Conservation (phyloP, 2,113 vertebrate genomes). For the Azemiops feae region DNA sequence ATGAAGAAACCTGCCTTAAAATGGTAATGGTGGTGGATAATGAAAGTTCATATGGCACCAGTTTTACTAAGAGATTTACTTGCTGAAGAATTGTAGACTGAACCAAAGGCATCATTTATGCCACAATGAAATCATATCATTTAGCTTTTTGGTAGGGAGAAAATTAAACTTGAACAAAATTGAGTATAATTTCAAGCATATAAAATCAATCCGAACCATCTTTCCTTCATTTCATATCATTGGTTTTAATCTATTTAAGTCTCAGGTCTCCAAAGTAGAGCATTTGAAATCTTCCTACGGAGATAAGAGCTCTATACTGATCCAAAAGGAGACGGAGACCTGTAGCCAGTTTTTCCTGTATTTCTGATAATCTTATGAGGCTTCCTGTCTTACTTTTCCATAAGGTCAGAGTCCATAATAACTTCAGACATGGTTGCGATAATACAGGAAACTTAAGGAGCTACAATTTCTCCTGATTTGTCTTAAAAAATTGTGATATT, state of each 20-base stretch:
- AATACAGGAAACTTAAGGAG: neutral
- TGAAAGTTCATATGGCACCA: neutral
- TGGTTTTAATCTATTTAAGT: slow-evolving; percentile 6
- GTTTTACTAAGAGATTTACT: neutral
- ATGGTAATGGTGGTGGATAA: neutral
- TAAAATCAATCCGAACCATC: neutral
- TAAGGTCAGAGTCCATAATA: neutral
- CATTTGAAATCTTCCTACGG: neutral
- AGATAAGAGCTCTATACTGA: neutral
- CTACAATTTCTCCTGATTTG: neutral
- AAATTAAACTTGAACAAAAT: neutral
- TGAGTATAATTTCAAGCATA: neutral
- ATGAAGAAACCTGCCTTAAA: neutral
- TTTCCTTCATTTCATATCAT: neutral
- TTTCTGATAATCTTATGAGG: neutral
- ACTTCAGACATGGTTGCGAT: neutral
- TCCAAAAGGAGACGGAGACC: neutral
- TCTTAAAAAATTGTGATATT: neutral
- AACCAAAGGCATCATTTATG: neutral
- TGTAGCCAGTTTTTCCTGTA: neutral
- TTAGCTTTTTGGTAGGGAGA: neutral
- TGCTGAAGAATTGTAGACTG: neutral
- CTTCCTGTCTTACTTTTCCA: neutral
- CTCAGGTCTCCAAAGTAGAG: neutral
- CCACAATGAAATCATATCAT: neutral